Evolutionary conservation across 1,140 invertebrate species (phyloP), one percentile per base, ranked within the genome.

Genomic region (Geopemphigus sp.): DNA sequence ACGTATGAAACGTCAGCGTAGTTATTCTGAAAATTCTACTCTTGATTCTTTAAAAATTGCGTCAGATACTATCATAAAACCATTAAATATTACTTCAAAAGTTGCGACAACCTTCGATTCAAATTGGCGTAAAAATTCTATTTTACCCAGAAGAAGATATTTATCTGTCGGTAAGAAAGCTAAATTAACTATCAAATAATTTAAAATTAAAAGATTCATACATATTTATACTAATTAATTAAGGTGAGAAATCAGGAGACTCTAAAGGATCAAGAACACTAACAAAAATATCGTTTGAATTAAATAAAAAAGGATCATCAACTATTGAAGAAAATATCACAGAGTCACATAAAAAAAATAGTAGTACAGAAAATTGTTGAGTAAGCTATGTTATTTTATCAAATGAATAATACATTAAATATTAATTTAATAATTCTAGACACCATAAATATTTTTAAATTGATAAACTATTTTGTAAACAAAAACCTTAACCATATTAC

Each of bases 1-100:
- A 15, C 74, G 74, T 50, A 78, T 78, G 74, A 78, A 78, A 78
- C 74, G 74, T 0, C 74, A 78, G 4, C 29, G 74, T 24, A 78
- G 74, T 78, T 78, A 78, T 17, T 78, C 74, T 59, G 74, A 78
- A 29, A 78, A 78, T 50, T 78, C 74, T 26, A 78, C 74, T 63
- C 57, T 78, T 26, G 74, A 78, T 50, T 24, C 32, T 1, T 78
- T 50, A 24, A 78, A 78, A 78, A 12, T 29, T 39, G 39, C 39
- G 19, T 50, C 74, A 63, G 74, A 78, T 47, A 10, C 19, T 12
- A 12, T 24, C 11, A 22, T 22, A 47, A 78, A 63, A 12, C 56
- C 56, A n/a, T 63, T 47, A 26, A 61, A 45, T 61, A 63, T 61
- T 50, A 29, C 22, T 50, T 59, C 72, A 24, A 76, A 22, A 11